Conservation (phyloP, 1,140 invertebrate species). For the Telenomus remus region DNA sequence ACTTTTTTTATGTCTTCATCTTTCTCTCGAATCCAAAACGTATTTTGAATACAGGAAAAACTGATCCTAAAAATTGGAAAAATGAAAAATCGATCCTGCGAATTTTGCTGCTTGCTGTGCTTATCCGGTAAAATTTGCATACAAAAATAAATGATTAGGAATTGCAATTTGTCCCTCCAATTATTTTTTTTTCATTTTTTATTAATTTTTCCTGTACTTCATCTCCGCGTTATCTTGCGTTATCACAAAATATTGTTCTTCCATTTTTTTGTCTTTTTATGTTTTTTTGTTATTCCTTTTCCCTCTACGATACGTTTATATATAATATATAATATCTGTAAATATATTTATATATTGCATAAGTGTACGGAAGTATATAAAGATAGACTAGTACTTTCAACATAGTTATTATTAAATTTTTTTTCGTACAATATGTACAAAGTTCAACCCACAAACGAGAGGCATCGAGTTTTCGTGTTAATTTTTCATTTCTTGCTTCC, state of each 20-base stretch:
- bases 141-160: conserved; percentile 52
- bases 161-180: conserved; percentile 32
- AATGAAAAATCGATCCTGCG: not conserved
- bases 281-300: not conserved
- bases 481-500: conserved; percentile 37
- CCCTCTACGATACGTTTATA: conserved; percentile 34
- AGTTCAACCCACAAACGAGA: conserved; percentile 75
- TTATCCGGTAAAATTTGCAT: conserved; percentile 31
- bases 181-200: not conserved
- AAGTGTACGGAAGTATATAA: conserved; percentile 70
- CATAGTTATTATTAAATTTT: conserved; percentile 71
- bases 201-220: conserved; percentile 43
- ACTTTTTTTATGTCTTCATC: conserved; percentile 3
- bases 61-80: conserved; percentile 5
- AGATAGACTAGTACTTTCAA: conserved; percentile 76
- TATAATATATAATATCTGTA: conserved; percentile 54
- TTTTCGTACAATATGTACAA: conserved; percentile 72
- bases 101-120: not conserved
- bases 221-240: conserved; percentile 37
- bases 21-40: conserved; percentile 7
- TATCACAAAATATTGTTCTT: conserved; percentile 60
- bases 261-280: conserved; percentile 20
- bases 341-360: conserved; percentile 54
- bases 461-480: conserved; percentile 55
- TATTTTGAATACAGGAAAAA: conserved; percentile 41